Base-by-base conservation (phyloP, 2,113 vertebrate species). In the Azemiops feae region DNA sequence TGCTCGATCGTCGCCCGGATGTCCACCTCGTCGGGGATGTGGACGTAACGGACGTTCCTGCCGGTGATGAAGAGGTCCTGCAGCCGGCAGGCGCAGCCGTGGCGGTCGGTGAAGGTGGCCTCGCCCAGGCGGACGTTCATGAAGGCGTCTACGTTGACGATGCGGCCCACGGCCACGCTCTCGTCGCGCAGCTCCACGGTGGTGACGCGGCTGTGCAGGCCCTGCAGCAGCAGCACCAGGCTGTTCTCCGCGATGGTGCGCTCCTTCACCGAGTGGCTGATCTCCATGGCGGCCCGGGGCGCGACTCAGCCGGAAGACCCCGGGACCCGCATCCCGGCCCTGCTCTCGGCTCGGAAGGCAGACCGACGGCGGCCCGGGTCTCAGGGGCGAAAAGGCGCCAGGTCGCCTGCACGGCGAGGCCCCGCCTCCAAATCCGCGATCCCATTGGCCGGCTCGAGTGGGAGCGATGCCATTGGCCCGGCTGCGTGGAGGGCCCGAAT, bases 231-330 rank as follows among this genome's bases (percentile, higher is more conserved):
- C 92, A 99, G 97, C 92, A 99, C 98, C 97, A 99, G 97, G 97
- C 99, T 99, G 98, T 99, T 99, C 97, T 99, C 99, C 0, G 98
- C 96, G 91, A 99, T 99, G 2, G 98, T 98, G 64, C 99, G 98
- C 97, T 99, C 99, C 85, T 98, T 98, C 87, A 99, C 95, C 0
- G 99, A 99, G 97, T 98, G 98, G 94, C 98, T 97, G 93, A 98
- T 95, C 10, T 98, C 98, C 98, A 98, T 69, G 64, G 64, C 30
- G 64, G 30, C 30, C 64, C 30, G 11, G 11, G n/a, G 27, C 30
- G 11, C 30, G 60, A 30, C 60, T 69, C 60, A 69, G 27, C 60
- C 60, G 60, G 60, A 69, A 69, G 11, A 30, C 60, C 10, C 27
- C 27, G 27, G 11, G 10, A 11, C 60, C 58, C 27, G 60, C 60